Evolutionary conservation across 2,888 invertebrate genomes (phyloP).

Genomic region (Serripes groenlandicus): DNA sequence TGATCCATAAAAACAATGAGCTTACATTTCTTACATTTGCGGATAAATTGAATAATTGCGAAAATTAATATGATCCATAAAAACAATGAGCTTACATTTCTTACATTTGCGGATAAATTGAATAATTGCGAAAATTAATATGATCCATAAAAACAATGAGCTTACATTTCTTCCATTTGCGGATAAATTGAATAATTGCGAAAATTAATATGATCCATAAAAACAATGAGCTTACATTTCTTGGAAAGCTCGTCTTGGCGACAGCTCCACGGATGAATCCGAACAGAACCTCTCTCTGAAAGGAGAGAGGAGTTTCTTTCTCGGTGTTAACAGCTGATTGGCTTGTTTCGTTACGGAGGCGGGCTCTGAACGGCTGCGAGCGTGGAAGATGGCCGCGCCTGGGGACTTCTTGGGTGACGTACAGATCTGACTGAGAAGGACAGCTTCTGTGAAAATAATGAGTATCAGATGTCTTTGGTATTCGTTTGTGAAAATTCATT

Average conservation of each 20-base stretch:
- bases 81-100: too few species aligned
- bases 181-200: too few species aligned
- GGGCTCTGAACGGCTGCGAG: conserved; percentile 69
- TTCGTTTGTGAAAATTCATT: too few species aligned
- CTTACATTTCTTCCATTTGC: too few species aligned
- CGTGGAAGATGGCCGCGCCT: conserved; percentile 59
- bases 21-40: too few species aligned
- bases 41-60: too few species aligned
- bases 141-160: too few species aligned
- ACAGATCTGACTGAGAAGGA: conserved; percentile 14
- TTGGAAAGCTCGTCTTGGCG: conserved; percentile 70
- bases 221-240: conserved; percentile 76
- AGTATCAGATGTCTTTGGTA: neutral
- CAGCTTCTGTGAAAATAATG: conserved; percentile 19
- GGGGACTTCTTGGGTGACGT: conserved; percentile 35
- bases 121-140: too few species aligned
- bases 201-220: too few species aligned
- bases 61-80: too few species aligned
- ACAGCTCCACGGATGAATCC: conserved; percentile 64
- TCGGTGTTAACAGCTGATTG: conserved; percentile 39
- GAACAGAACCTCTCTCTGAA: conserved; percentile 70
- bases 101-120: too few species aligned
- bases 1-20: too few species aligned
- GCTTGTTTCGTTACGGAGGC: conserved; percentile 56
- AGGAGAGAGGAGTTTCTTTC: conserved; percentile 48